phyloP scores from a whole-genome alignment of 2,888 invertebrate species.

The Abscondita cerata region DNA sequence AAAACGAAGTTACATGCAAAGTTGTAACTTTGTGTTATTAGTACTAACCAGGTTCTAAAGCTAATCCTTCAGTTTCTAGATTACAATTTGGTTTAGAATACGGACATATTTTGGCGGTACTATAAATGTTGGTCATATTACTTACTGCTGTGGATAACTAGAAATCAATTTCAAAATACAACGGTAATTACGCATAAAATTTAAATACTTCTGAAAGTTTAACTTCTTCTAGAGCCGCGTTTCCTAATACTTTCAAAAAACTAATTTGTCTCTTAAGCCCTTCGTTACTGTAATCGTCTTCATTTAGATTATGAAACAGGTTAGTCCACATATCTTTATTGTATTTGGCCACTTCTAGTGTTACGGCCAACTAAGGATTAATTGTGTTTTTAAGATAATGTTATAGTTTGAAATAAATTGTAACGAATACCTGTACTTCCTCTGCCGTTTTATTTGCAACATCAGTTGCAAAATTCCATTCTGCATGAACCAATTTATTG shows the following conservation, averaged over 20 bases:
- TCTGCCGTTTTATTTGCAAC: slow-evolving; percentile 5
- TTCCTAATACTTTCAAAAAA: slow-evolving; percentile 59
- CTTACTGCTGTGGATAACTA: slow-evolving; percentile 44
- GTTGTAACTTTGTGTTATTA: too few species aligned
- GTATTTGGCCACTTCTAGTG: slow-evolving; percentile 48
- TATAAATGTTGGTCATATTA: slow-evolving; percentile 53
- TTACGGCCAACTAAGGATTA: slow-evolving; percentile 39
- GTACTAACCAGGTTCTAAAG: slow-evolving; percentile 54
- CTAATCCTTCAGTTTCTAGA: slow-evolving; percentile 46
- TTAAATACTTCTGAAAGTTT: slow-evolving; percentile 52
- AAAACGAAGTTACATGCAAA: not conserved
- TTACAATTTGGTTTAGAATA: slow-evolving; percentile 53
- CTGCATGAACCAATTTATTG: not conserved
- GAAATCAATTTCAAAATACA: slow-evolving; percentile 38
- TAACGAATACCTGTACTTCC: slow-evolving; percentile 1
- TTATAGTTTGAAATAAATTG: too few species aligned
- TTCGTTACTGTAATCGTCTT: slow-evolving; percentile 55
- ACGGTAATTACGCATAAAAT: not conserved
- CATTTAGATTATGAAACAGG: slow-evolving; percentile 50
- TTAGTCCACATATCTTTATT: slow-evolving; percentile 55
- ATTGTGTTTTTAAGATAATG: too few species aligned
- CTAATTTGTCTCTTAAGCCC: slow-evolving; percentile 57
- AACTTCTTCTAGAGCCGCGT: slow-evolving; percentile 55
- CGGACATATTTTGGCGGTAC: slow-evolving; percentile 59
- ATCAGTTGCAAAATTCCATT: slow-evolving; percentile 14